Evolutionary conservation across 1,140 invertebrate species (phyloP).

Genomic region (Meloidogyne floridensis): DNA sequence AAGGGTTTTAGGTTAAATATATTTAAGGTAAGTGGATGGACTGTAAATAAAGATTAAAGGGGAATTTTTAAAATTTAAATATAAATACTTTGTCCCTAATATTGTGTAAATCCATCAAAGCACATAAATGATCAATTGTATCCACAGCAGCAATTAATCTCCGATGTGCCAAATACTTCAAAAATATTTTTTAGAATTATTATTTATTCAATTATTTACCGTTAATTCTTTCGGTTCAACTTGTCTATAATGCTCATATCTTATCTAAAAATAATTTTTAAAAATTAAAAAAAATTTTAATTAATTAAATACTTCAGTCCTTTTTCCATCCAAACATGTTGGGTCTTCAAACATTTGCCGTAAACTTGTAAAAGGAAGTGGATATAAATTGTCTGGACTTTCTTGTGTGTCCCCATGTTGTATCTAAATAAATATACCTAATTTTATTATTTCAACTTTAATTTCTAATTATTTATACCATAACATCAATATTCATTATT

Average conservation of each 20-base stretch:
- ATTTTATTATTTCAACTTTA: not conserved
- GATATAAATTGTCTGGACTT: conserved; percentile 52
- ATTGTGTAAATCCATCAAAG: conserved; percentile 62
- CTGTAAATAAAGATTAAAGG: not conserved
- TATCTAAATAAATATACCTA: conserved; percentile 27
- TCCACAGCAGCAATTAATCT: conserved; percentile 63
- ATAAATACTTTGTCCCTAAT: conserved; percentile 56
- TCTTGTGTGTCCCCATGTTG: conserved; percentile 48
- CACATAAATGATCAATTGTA: conserved; percentile 63
- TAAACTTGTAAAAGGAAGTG: conserved; percentile 51
- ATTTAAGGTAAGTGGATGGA: too few species aligned
- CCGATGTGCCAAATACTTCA: conserved; percentile 57
- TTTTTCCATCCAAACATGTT: conserved; percentile 59
- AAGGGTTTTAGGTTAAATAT: too few species aligned
- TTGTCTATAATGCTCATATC: conserved; percentile 62
- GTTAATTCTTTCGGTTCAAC: conserved; percentile 51
- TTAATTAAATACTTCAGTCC: conserved; percentile 53
- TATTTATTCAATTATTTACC: not conserved
- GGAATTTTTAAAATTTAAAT: not conserved
- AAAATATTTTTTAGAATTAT: not conserved
- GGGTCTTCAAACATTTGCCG: conserved; percentile 61
- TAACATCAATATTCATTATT: conserved; percentile 62
- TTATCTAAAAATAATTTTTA: conserved; percentile 49
- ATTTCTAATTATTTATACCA: conserved; percentile 38
- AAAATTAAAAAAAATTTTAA: conserved; percentile 10